Base-by-base conservation (phyloP, 2,113 vertebrate genomes). In the Percina caprodes region DNA sequence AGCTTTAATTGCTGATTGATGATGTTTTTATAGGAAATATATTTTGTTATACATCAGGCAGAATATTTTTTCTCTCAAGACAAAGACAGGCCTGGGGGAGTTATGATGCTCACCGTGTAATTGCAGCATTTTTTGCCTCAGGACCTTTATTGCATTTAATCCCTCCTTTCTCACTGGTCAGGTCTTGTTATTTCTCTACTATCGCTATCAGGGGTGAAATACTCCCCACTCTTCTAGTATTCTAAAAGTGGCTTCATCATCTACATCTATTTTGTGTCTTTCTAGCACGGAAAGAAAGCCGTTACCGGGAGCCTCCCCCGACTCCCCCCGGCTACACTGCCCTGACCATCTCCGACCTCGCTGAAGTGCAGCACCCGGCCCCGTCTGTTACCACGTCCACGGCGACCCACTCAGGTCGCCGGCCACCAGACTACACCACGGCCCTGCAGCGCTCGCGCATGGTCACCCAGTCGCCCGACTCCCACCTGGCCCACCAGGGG, bases 391-490 rank as follows among this genome's bases (percentile, higher is more conserved):
- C 92, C 65, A 26, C 79, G 19, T 12, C 90, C 61, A 26, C 75
- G 0, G 26, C 35, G 0, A 71, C 77, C 5, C 96, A 97, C 84
- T 89, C 96, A 0, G 94, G 96, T 77, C 95, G 97, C 85, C 97
- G 97, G 80, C 98, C 98, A 1, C 98, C 98, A 0, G 98, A 99
- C 94, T 99, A 99, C 95, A 98, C 96, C 46, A 94, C 98, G 68
- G 98, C 98, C 13, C 95, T 99, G 77, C 98, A 99, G 94, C 95
- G 98, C 65, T 99, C 98, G 0, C 95, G 98, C 65, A 98, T 99
- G 95, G 95, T 99, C 78, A 96, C 97, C 26, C 96, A 97, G 68
- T 95, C 97, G 6, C 94, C 96, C 0, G 98, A 98, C 82, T 85
- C 95, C 21, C 92, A 94, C 2, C 86, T 94, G 14, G 95, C 94